These are phyloP conservation scores for Galerucella nymphaeae DNA, from an alignment of 2,888 invertebrate species.

Conservation along the genomic window DNA sequence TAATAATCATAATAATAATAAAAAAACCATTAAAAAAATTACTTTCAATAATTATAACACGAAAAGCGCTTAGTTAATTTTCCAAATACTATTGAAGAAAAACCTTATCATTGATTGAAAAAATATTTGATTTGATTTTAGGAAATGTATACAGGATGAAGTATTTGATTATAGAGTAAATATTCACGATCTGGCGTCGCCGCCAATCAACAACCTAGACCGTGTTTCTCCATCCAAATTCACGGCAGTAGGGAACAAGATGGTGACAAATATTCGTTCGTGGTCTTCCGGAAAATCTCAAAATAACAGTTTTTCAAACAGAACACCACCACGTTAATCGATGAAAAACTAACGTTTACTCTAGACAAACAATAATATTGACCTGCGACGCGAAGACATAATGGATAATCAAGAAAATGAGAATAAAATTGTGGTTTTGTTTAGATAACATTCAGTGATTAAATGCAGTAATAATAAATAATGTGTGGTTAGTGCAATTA, in stretches of 20 bases:
- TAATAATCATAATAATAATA: no score
- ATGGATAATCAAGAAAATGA: conserved; percentile 12
- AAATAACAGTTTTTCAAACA: conserved; percentile 40
- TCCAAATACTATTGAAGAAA: no score
- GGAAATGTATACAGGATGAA: no score
- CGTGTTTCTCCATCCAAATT: conserved; percentile 42
- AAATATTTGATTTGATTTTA: no score
- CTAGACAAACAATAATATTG: conserved; percentile 22
- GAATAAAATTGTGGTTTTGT: conserved; percentile 30
- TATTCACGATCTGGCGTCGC: conserved; percentile 33
- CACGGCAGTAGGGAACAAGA: conserved; percentile 47
- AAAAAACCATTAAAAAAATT: no score
- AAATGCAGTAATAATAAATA: conserved; percentile 16
- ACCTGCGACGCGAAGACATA: conserved; percentile 12
- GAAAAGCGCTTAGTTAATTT: no score
- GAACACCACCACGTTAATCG: conserved; percentile 24
- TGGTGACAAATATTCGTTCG: conserved; percentile 46
- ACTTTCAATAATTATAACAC: no score
- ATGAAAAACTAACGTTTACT: conserved; percentile 25
- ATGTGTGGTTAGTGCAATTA: conserved; percentile 41
- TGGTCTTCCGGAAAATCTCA: conserved; percentile 36
- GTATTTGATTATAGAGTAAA: background rate
- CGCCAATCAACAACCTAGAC: conserved; percentile 45
- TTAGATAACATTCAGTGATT: conserved; percentile 27
- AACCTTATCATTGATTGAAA: no score